Percentiles rank a stretch among this genome's conserved stretches.
Conservation (phyloP, 2,888 invertebrate species). For the Cantharis nigra region DNA sequence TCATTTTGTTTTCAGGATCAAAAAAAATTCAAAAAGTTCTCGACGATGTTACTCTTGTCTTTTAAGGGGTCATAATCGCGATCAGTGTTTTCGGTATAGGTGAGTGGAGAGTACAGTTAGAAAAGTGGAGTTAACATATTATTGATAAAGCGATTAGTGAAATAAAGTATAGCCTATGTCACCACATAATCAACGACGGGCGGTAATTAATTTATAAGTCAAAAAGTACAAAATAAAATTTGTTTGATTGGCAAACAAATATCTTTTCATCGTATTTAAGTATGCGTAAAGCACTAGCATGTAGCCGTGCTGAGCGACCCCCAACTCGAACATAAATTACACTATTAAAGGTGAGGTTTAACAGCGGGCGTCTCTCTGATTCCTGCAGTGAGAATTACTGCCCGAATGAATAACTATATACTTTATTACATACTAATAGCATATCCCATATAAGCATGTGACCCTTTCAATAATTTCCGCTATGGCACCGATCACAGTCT, state of each 20-base stretch:
- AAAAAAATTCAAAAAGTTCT: no score
- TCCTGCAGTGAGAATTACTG: slow-evolving; percentile 57
- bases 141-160: background rate
- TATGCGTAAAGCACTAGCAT: slow-evolving; percentile 41
- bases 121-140: no score
- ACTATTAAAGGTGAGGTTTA: slow-evolving; percentile 59
- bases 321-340: slow-evolving; percentile 56
- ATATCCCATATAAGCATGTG: slow-evolving; percentile 54
- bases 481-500: slow-evolving; percentile 46
- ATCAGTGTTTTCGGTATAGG: no score
- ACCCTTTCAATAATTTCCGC: slow-evolving; percentile 45
- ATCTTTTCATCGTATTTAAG: slow-evolving; percentile 41
- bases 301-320: slow-evolving; percentile 46
- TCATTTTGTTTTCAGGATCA: background rate
- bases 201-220: slow-evolving; percentile 25
- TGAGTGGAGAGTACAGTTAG: background rate
- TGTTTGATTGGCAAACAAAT: slow-evolving; percentile 41
- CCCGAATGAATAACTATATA: slow-evolving; percentile 58
- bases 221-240: slow-evolving; percentile 33
- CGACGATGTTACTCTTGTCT: background rate
- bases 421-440: slow-evolving; percentile 59
- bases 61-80: background rate
- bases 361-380: slow-evolving; percentile 53
- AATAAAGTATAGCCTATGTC: slow-evolving; percentile 9
- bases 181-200: slow-evolving; percentile 25